phyloP scores from a whole-genome alignment of 1,140 invertebrate genomes.

The Tribolium madens region DNA sequence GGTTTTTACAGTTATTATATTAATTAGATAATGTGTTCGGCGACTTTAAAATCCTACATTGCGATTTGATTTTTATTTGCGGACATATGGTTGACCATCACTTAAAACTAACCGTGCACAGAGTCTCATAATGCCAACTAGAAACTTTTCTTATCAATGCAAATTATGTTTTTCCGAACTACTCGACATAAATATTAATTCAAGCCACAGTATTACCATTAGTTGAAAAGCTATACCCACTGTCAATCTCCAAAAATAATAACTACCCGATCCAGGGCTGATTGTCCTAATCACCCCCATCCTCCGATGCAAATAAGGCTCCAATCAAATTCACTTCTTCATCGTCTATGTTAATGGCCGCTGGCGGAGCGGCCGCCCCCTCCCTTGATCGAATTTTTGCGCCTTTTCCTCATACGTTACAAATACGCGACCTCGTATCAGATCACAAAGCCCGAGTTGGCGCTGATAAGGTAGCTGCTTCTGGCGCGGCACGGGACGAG shows the following conservation, averaged over 20 bases:
- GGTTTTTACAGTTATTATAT: not conserved
- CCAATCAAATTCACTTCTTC: not conserved
- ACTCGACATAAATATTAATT: no score
- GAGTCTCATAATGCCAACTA: not conserved
- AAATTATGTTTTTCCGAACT: no score
- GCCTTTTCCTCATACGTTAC: not conserved
- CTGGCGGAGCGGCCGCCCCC: not conserved
- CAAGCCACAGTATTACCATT: not conserved
- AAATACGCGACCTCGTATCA: slow-evolving; percentile 21
- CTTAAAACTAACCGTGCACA: not conserved
- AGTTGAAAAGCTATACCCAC: not conserved
- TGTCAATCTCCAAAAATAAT: not conserved
- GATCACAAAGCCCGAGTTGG: slow-evolving; percentile 30
- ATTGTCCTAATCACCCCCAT: not conserved
- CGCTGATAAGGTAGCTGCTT: slow-evolving; percentile 27
- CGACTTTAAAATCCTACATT: not conserved
- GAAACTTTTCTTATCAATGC: not conserved
- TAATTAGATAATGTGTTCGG: not conserved
- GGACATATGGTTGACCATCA: not conserved
- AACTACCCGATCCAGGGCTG: not conserved
- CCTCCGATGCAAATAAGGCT: not conserved
- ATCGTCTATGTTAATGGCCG: not conserved
- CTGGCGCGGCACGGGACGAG: not conserved
- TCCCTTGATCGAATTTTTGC: not conserved
- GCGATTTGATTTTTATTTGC: not conserved